Evolutionary conservation across 2,113 vertebrate genomes (phyloP), one percentile per base, ranked within the genome.

Genomic region (Odocoileus virginianus): DNA sequence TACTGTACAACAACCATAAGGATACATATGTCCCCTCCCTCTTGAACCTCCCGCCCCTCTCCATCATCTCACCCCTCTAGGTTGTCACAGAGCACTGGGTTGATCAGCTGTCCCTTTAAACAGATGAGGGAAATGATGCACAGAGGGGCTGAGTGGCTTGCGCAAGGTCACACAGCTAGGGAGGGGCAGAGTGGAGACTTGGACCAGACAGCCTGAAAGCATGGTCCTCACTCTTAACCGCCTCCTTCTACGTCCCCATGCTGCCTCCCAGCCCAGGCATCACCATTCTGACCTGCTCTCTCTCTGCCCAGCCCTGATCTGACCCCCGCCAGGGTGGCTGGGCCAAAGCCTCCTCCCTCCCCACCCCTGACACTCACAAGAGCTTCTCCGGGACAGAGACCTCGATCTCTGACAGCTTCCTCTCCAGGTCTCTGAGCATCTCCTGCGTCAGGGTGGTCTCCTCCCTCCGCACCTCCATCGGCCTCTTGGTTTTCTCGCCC

Each of bases 401-500:
- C 93, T 95, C 16, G 1, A 98, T 95, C 25, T 9, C 45, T 0
- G 58, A 21, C 55, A 88, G 25, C 60, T 97, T 88, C 11, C 0
- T 52, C 58, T 98, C 97, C 79, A 85, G 0, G 0, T 98, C 95
- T 2, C 89, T 64, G 3, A 97, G 88, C 10, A 33, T 50, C 7
- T 96, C 95, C 57, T 60, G 94, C 0, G 17, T 43, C 57, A 89
- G 2, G 52, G 54, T 57, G 57, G 27, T 7, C 2, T 92, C 78
- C n/a, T 2, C 27, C 0, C 21, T 92, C 45, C 1, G 43, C 16
- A 9, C 11, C 74, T 97, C 96, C 0, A 12, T 1, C 0, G 43
- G 61, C 90, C 25, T 84, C 21, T 0, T 2, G 1, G 0, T 40
- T 15, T 91, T 96, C 93, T 96, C 88, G 0, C 79, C 45, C 40